These are phyloP conservation scores for Cheiracanthium punctorium DNA, from an alignment of 2,888 invertebrate genomes.

Conservation along the genomic window DNA sequence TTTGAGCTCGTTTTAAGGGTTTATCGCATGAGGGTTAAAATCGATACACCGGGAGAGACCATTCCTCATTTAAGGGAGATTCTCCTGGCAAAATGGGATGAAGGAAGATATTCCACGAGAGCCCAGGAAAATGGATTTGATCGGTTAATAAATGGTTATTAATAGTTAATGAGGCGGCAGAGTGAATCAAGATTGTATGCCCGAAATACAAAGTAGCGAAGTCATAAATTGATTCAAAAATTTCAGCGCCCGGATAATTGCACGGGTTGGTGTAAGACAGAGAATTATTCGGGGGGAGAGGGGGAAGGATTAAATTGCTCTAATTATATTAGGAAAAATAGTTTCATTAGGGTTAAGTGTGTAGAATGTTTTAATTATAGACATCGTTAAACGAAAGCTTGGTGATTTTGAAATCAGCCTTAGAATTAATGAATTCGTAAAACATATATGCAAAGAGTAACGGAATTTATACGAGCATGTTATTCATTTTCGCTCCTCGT, in stretches of 20 bases:
- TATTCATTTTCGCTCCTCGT: no score
- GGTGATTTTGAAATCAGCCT: no score
- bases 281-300: no score
- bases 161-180: slow-evolving; percentile 14
- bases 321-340: no score
- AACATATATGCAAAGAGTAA: no score
- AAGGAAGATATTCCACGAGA: slow-evolving; percentile 19
- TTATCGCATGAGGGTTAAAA: slow-evolving; percentile 55
- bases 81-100: neutral
- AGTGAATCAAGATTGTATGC: neutral
- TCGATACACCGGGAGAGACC: slow-evolving; percentile 53
- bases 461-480: no score
- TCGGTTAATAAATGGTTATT: slow-evolving; percentile 36
- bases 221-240: neutral
- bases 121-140: slow-evolving; percentile 26
- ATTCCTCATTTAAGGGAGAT: slow-evolving; percentile 29
- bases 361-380: no score
- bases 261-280: no score
- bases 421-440: no score
- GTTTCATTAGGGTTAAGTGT: no score
- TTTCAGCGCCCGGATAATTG: neutral
- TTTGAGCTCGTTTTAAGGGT: slow-evolving; percentile 45
- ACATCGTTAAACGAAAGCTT: no score
- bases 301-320: no score
- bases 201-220: neutral